phyloP scores from a whole-genome alignment of 2,113 vertebrate species.

The Capra hircus region DNA sequence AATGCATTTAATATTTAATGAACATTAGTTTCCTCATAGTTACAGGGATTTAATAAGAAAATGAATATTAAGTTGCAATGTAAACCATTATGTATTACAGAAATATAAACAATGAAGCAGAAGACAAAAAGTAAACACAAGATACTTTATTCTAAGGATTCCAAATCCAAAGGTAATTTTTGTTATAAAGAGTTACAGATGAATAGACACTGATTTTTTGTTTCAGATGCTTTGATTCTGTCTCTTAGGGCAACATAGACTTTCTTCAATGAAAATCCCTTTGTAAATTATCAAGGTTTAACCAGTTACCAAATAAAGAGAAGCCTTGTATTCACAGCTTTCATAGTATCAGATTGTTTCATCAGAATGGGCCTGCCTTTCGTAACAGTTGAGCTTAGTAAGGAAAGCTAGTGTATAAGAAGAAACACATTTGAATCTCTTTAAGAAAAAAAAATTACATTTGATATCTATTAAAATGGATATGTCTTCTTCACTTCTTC shows the following conservation, averaged over 20 bases:
- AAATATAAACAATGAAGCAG: not conserved
- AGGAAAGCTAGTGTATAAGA: not conserved
- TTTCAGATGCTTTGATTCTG: not conserved
- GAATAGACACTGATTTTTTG: not conserved
- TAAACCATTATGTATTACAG: not conserved
- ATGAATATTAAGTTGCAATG: not conserved
- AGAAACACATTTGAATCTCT: not conserved
- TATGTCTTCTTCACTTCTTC: not conserved
- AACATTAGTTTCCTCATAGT: not conserved
- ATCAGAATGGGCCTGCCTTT: not conserved
- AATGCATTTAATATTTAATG: not conserved
- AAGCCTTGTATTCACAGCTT: not conserved
- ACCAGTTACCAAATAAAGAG: not conserved
- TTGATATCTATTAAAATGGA: not conserved
- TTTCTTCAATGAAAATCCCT: not conserved
- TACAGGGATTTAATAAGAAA: not conserved
- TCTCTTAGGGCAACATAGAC: not conserved
- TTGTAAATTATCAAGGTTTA: not conserved
- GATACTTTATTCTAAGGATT: not conserved
- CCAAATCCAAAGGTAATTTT: not conserved
- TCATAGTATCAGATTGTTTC: not conserved
- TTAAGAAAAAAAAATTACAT: not conserved
- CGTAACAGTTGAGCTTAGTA: not conserved
- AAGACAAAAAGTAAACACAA: not conserved
- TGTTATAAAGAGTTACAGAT: not conserved